Evolutionary conservation across 92 coral and sea anemone genomes (phyloP).

Genomic region (Pocillopora meandrina): DNA sequence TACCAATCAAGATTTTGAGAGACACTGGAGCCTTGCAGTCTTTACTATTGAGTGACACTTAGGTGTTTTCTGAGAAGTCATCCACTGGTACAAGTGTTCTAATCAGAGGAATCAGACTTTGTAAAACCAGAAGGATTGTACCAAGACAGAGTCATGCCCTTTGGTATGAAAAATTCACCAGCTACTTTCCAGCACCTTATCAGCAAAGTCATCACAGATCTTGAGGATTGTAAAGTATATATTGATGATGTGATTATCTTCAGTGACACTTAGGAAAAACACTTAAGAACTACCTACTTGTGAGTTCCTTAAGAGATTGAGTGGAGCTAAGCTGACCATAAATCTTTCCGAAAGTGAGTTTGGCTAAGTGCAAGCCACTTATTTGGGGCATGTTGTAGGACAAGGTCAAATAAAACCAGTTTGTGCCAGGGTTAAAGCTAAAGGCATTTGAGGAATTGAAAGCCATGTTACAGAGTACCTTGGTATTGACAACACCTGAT

Average conservation of each 20-base stretch:
- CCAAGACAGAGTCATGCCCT: constrained; percentile 60
- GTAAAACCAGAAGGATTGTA: constrained; percentile 53
- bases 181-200: constrained; percentile 64
- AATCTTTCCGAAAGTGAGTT: constrained; percentile 49
- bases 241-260: constrained; percentile 59
- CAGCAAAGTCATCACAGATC: constrained; percentile 27
- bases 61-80: too few relatives aligned
- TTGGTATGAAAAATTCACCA: constrained; percentile 53
- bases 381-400: constrained; percentile 62
- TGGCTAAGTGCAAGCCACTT: constrained; percentile 44
- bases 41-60: constrained; percentile 16
- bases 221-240: constrained; percentile 45
- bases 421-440: background rate
- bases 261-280: constrained; percentile 56
- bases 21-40: constrained; percentile 74
- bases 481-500: constrained; percentile 58
- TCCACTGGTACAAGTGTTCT: constrained; percentile 26
- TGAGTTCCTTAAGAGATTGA: constrained; percentile 26
- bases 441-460: constrained; percentile 59
- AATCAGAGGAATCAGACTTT: constrained; percentile 40
- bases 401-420: constrained; percentile 58
- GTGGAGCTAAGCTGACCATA: constrained; percentile 43
- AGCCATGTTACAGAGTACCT: constrained; percentile 49
- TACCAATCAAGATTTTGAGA: constrained; percentile 52
- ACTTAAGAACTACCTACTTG: constrained; percentile 36